These are phyloP conservation scores for Lonchura striata DNA, from an alignment of 2,113 vertebrate species.

Conservation along the genomic window DNA sequence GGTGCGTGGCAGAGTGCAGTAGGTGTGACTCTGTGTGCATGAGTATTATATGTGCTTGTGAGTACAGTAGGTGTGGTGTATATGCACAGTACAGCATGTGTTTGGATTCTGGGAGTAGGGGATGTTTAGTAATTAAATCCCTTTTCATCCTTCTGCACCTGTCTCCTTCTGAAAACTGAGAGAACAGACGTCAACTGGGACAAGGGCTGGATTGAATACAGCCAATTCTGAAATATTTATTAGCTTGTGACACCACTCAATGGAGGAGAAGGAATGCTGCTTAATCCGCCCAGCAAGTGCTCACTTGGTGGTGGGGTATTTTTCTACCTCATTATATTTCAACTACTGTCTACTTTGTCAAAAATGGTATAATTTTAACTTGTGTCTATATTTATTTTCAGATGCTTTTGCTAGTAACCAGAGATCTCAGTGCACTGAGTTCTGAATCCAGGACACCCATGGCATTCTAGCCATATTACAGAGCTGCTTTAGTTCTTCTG, in stretches of 20 bases:
- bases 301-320: conserved; percentile 74
- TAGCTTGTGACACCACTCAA: conserved; percentile 86
- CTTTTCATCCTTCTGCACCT: conserved; percentile 95
- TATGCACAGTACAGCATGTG: conserved; percentile 78
- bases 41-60: conserved; percentile 40
- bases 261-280: conserved; percentile 84
- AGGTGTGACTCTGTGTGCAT: not conserved
- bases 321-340: conserved; percentile 79
- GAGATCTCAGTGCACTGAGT: conserved; percentile 19
- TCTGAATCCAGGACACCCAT: not conserved
- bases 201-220: conserved; percentile 88
- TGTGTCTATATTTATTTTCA: conserved; percentile 64
- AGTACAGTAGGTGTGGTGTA: conserved; percentile 61
- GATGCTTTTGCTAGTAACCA: conserved; percentile 29
- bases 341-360: conserved; percentile 65
- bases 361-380: conserved; percentile 70
- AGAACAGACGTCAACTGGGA: conserved; percentile 90
- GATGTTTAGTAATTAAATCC: conserved; percentile 97
- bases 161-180: conserved; percentile 91
- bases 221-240: conserved; percentile 99
- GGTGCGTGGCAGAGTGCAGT: not conserved
- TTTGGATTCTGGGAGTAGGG: conserved; percentile 86
- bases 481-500: not conserved
- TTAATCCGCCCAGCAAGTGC: conserved; percentile 81
- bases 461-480: not conserved